phyloP scores from a whole-genome alignment of 1,140 invertebrate genomes.

The Drosophila guanche region DNA sequence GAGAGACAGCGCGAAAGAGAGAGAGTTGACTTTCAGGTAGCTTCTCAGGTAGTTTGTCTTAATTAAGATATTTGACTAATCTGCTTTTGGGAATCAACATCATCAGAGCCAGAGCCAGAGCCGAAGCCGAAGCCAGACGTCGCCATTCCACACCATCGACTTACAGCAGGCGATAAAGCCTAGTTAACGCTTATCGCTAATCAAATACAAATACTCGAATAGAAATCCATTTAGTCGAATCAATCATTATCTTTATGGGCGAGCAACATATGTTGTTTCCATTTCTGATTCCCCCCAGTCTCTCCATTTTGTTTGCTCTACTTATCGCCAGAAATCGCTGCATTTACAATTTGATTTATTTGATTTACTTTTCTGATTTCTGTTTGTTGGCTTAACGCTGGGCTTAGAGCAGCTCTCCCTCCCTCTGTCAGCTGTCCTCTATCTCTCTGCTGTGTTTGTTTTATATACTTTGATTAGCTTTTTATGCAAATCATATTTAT shows the following conservation, averaged over 20 bases:
- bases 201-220: slow-evolving; percentile 60
- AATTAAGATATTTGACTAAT: slow-evolving; percentile 72
- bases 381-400: slow-evolving; percentile 32
- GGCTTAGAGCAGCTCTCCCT: slow-evolving; percentile 11
- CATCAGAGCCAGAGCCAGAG: not conserved
- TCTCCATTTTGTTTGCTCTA: slow-evolving; percentile 20
- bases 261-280: slow-evolving; percentile 62
- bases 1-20: not conserved
- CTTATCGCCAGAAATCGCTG: slow-evolving; percentile 51
- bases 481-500: slow-evolving; percentile 82
- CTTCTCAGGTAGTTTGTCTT: slow-evolving; percentile 39
- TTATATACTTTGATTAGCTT: slow-evolving; percentile 61
- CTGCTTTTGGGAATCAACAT: slow-evolving; percentile 47
- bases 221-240: slow-evolving; percentile 55
- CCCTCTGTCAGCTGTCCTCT: not conserved
- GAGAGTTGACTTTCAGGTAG: slow-evolving; percentile 59
- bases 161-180: slow-evolving; percentile 33
- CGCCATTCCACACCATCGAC: slow-evolving; percentile 13
- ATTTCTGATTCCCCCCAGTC: slow-evolving; percentile 13
- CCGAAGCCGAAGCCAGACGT: slow-evolving; percentile 27
- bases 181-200: slow-evolving; percentile 72
- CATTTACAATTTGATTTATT: slow-evolving; percentile 71
- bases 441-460: slow-evolving; percentile 2
- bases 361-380: slow-evolving; percentile 32
- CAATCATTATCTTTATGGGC: slow-evolving; percentile 75